Percentiles rank a stretch among this genome's conserved stretches.
phyloP scores from a whole-genome alignment of 2,888 invertebrate genomes.

The Zygothrica quintamaculata region DNA sequence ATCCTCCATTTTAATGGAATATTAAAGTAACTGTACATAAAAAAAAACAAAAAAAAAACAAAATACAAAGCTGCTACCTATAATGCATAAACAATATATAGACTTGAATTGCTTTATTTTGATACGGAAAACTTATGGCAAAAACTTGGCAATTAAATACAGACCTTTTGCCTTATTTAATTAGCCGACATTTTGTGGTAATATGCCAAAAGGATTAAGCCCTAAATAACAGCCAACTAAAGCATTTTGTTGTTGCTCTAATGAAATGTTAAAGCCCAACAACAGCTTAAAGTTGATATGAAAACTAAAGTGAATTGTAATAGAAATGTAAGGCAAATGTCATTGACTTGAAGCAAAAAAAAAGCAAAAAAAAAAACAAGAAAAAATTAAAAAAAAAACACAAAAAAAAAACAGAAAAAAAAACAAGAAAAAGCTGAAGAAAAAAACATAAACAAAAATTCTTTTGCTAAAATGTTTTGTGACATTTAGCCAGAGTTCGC shows the following conservation, averaged over 20 bases:
- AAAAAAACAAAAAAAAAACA: no score
- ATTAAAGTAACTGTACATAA: constrained; percentile 58
- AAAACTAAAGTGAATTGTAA: no score
- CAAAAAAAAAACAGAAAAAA: background rate
- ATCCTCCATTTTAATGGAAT: constrained; percentile 64
- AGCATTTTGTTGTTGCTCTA: no score
- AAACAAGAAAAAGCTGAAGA: background rate
- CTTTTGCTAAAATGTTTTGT: constrained; percentile 13
- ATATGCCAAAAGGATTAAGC: no score
- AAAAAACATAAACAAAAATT: constrained; percentile 16
- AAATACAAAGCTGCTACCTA: no score
- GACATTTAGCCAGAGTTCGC: constrained; percentile 26
- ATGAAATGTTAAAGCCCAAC: no score
- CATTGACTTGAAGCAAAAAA: constrained; percentile 21
- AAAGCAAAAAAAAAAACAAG: constrained; percentile 25
- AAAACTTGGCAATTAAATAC: no score
- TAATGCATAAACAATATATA: constrained; percentile 62
- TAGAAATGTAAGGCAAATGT: no score
- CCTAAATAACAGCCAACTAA: no score
- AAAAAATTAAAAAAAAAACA: constrained; percentile 9
- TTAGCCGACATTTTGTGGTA: no score
- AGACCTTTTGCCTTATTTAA: no score
- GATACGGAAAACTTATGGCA: no score
- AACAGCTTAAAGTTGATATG: background rate
- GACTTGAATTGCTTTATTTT: constrained; percentile 63